These are phyloP conservation scores for Umimayanthus kanabou DNA, from an alignment of 92 coral and sea anemone genomes.

Conservation along the genomic window DNA sequence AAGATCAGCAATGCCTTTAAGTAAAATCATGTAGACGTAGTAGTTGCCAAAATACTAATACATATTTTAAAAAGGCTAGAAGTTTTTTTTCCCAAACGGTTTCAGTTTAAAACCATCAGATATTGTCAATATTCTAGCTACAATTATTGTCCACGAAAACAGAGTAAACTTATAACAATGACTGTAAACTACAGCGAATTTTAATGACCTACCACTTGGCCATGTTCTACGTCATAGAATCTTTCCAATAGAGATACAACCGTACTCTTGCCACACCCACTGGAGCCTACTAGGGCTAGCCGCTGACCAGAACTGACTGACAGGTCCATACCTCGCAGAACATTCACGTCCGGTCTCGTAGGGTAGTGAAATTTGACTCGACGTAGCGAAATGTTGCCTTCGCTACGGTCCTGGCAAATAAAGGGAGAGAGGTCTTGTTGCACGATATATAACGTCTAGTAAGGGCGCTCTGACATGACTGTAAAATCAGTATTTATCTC, in stretches of 20 bases:
- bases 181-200: not conserved
- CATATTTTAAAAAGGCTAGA: too few relatives aligned
- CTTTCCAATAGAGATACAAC: conserved; percentile 27
- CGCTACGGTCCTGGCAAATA: conserved; percentile 3
- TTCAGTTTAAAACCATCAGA: too few relatives aligned
- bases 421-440: not conserved
- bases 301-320: conserved; percentile 27
- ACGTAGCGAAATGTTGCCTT: conserved; percentile 19
- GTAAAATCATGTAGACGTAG: too few relatives aligned
- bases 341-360: conserved; percentile 26
- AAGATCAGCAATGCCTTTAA: too few relatives aligned
- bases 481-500: not conserved
- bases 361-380: conserved; percentile 32
- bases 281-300: conserved; percentile 31
- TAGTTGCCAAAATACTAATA: too few relatives aligned
- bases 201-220: not conserved
- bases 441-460: not conserved
- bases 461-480: not conserved
- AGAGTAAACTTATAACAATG: too few relatives aligned
- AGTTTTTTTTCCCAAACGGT: too few relatives aligned
- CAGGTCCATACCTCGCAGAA: conserved; percentile 27
- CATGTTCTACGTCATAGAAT: conserved; percentile 25
- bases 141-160: too few relatives aligned
- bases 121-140: too few relatives aligned
- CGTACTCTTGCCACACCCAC: conserved; percentile 38